Percentiles rank a stretch among this genome's conserved stretches.
Conservation (phyloP, 1,140 invertebrate genomes). For the Atta texana region DNA sequence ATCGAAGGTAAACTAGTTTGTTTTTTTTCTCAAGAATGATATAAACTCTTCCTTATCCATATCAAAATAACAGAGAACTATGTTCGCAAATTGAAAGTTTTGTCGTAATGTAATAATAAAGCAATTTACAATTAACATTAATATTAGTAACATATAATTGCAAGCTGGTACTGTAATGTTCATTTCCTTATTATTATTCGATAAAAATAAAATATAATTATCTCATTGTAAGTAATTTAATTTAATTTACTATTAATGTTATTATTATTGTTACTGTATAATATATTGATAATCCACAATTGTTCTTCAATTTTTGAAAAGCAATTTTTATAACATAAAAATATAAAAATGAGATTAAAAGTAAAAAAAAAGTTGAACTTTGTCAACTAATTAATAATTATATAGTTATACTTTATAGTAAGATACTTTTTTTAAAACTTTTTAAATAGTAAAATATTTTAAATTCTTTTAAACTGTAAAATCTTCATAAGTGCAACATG, state of each 20-base stretch:
- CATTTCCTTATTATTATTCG: not conserved
- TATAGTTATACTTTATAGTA: no score
- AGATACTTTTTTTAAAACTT: no score
- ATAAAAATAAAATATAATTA: not conserved
- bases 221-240: no score
- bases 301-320: not conserved
- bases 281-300: not conserved
- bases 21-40: slow-evolving; percentile 13
- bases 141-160: not conserved
- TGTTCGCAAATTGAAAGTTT: not conserved
- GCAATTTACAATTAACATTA: slow-evolving; percentile 19
- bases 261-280: no score
- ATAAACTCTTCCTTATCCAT: slow-evolving; percentile 34
- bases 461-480: no score
- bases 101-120: not conserved
- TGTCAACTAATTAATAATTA: no score
- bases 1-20: slow-evolving; percentile 33
- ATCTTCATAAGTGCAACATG: no score
- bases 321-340: not conserved
- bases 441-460: no score
- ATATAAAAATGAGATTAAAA: no score
- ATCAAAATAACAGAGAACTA: not conserved
- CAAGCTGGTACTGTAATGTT: not conserved
- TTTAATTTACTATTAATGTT: not conserved
- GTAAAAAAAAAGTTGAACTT: no score